Base-by-base conservation (phyloP, 2,113 vertebrate species). In the Mixornis gularis region DNA sequence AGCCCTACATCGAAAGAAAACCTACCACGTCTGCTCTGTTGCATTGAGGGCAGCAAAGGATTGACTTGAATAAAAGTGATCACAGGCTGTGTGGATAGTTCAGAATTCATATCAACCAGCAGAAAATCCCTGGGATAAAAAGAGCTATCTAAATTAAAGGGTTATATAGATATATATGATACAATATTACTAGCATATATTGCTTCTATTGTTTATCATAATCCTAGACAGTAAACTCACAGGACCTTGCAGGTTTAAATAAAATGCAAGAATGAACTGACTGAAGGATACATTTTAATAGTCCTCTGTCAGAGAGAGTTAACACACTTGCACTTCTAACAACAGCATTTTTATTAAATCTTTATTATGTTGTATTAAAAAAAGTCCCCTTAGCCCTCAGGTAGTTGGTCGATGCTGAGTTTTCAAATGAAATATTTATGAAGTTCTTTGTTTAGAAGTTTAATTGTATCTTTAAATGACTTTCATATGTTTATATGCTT, bases 401-500 rank as follows among this genome's bases (percentile, higher is more conserved):
- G 94, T 95, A 96, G 94, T 77, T 76, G 91, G 91, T 89, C 74
- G 68, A 96, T 88, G 91, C 65, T 95, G 94, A 95, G 86, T 93
- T 92, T 94, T 92, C 87, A 92, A 96, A 97, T 91, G 85, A 96
- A 97, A 92, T 92, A 95, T 96, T 97, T 92, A 92, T 95, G 95
- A 96, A 96, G 63, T 87, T 94, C 92, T 96, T 79, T 78, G 72
- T 94, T 97, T 95, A 95, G 94, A 97, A 97, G 87, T 92, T 90
- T 95, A 92, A 96, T 95, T 97, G 89, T 96, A 96, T 82, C 94
- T 94, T 79, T 92, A 96, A 97, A 96, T 94, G 88, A 92, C 85
- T 97, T 97, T 96, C 96, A 95, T 56, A 89, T 96, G 96, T 90
- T 90, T 87, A 77, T 66, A 32, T 58, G 46, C 60, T 91, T 76